Conservation (phyloP, 2,888 invertebrate genomes). For the Drosophila parthenogenetica region DNA sequence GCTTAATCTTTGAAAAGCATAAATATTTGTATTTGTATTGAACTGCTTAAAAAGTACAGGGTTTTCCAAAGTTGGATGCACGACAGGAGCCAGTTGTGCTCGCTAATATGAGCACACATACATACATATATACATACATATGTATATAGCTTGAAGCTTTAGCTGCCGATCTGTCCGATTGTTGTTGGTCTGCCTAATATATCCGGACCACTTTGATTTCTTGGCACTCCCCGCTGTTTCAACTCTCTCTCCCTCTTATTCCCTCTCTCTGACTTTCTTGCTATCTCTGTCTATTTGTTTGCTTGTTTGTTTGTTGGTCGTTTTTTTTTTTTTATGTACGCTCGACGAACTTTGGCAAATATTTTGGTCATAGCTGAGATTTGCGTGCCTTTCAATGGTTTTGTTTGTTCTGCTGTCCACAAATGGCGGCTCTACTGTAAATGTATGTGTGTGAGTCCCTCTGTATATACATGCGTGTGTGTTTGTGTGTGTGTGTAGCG, state of each 20-base stretch:
- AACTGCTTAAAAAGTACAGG: no score
- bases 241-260: background rate
- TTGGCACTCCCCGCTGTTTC: constrained; percentile 49
- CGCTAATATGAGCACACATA: no score
- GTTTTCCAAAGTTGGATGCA: no score
- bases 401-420: constrained; percentile 70
- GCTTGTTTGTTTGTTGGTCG: constrained; percentile 6
- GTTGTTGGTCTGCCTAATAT: constrained; percentile 58
- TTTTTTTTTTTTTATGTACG: constrained; percentile 37
- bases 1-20: no score
- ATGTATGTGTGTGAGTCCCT: constrained; percentile 10
- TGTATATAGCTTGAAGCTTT: background rate
- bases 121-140: no score
- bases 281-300: background rate
- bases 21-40: no score
- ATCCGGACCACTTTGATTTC: constrained; percentile 68
- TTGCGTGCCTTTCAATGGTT: constrained; percentile 75
- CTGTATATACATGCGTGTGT: constrained; percentile 13
- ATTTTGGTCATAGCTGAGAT: constrained; percentile 78
- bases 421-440: constrained; percentile 48
- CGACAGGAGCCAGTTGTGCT: no score
- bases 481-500: constrained; percentile 25
- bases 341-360: constrained; percentile 69
- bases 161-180: constrained; percentile 29
- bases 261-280: background rate